A percentile compares a stretch with the other conserved stretches of the same genome.
phyloP scores from a whole-genome alignment of 2,888 invertebrate species.

The Parnassius orleans region DNA sequence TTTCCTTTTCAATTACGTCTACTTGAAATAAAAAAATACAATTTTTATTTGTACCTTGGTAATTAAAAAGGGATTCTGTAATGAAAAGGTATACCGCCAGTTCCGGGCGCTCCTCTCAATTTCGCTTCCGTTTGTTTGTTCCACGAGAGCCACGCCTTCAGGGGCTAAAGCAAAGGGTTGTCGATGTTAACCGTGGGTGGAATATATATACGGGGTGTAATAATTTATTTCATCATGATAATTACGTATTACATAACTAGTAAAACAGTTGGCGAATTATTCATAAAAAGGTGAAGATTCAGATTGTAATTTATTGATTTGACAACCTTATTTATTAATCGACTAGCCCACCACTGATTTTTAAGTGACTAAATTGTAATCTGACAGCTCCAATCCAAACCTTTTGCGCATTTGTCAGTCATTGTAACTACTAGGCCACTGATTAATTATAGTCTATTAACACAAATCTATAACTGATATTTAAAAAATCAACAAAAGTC shows the following conservation, averaged over 20 bases:
- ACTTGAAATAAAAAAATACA: slow-evolving; percentile 78
- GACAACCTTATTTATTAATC: too few relatives aligned
- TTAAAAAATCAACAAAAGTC: too few relatives aligned
- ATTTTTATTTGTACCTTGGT: slow-evolving; percentile 78
- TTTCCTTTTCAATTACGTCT: slow-evolving; percentile 80
- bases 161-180: slow-evolving; percentile 67
- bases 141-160: slow-evolving; percentile 67
- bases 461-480: too few relatives aligned
- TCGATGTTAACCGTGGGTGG: slow-evolving; percentile 41
- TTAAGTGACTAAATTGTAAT: too few relatives aligned
- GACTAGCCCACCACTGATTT: too few relatives aligned
- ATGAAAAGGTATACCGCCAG: slow-evolving; percentile 79
- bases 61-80: slow-evolving; percentile 81
- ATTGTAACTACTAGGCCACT: too few relatives aligned
- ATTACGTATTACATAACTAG: slow-evolving; percentile 7
- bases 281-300: too few relatives aligned
- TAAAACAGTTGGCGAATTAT: too few relatives aligned
- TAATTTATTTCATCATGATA: slow-evolving; percentile 16
- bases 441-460: too few relatives aligned
- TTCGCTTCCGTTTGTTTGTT: slow-evolving; percentile 79
- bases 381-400: too few relatives aligned
- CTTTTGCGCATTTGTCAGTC: too few relatives aligned
- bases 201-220: slow-evolving; percentile 12
- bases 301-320: too few relatives aligned
- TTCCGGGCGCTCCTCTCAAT: slow-evolving; percentile 78